Evolutionary conservation across 2,113 vertebrate species (phyloP).

Genomic region (Melospiza georgiana): DNA sequence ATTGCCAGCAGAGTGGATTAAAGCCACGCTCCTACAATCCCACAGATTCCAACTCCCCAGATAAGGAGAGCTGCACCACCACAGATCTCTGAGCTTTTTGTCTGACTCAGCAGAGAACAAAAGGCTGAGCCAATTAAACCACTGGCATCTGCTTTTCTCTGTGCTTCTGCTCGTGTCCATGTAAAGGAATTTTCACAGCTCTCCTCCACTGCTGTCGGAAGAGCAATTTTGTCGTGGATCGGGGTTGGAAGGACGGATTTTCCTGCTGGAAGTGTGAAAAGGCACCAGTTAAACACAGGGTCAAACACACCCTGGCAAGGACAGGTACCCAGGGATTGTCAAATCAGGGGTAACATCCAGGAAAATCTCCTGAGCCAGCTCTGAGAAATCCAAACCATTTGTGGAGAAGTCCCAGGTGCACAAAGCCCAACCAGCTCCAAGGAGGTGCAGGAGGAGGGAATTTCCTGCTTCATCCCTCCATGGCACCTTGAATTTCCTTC

Average conservation of each 20-base stretch:
- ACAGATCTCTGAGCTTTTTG: neutral
- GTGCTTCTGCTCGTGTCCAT: neutral
- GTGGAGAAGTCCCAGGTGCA: neutral
- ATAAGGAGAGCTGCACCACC: neutral
- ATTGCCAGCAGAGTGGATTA: neutral
- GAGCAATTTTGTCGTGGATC: neutral
- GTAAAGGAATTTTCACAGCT: neutral
- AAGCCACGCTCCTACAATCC: neutral
- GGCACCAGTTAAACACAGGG: fast-evolving
- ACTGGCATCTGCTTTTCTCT: neutral
- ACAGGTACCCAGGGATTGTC: neutral
- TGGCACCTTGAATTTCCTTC: neutral
- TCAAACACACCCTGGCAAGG: neutral
- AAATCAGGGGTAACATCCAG: neutral
- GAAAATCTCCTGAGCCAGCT: neutral
- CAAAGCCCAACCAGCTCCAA: neutral
- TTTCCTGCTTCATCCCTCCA: neutral
- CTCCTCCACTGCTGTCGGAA: neutral
- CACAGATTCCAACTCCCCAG: neutral
- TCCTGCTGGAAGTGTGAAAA: neutral
- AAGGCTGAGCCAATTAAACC: conserved; percentile 11
- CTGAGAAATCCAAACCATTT: neutral
- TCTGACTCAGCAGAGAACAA: conserved; percentile 40
- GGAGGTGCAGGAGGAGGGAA: neutral
- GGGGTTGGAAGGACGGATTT: neutral